Percentiles rank a stretch among this genome's conserved stretches.
Conservation (phyloP, 2,888 invertebrate genomes). For the Drosophila picticornis region DNA sequence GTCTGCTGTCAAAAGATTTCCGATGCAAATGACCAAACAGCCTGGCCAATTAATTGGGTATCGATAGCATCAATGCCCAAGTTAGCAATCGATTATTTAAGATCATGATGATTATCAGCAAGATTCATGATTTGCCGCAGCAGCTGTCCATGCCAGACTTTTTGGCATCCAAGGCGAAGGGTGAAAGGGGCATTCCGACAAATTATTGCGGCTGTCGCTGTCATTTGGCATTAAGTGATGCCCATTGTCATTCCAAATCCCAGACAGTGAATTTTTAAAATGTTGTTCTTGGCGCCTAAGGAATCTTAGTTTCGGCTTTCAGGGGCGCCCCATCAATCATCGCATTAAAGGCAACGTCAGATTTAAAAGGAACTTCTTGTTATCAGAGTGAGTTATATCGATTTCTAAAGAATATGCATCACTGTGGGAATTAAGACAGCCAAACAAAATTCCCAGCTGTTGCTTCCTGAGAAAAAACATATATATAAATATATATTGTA, state of each 20-base stretch:
- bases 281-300: slow-evolving; percentile 12
- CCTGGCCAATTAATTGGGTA: slow-evolving; percentile 38
- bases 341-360: slow-evolving; percentile 52
- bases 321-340: slow-evolving; percentile 79
- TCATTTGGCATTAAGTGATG: slow-evolving; percentile 51
- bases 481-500: slow-evolving; percentile 3
- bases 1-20: slow-evolving; percentile 40
- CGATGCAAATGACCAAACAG: slow-evolving; percentile 31
- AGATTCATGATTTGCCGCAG: slow-evolving; percentile 8
- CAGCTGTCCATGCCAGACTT: slow-evolving; percentile 35
- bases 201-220: slow-evolving; percentile 40
- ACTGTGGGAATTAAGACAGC: slow-evolving; percentile 54
- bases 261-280: slow-evolving; percentile 43
- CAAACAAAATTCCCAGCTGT: slow-evolving; percentile 47
- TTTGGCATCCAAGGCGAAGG: neutral
- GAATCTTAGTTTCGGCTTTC: slow-evolving; percentile 24
- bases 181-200: neutral
- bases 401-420: slow-evolving; percentile 41
- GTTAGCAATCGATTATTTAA: slow-evolving; percentile 16
- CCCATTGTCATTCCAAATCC: slow-evolving; percentile 26
- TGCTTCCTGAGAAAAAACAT: slow-evolving; percentile 52
- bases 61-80: slow-evolving; percentile 31
- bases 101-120: slow-evolving; percentile 30
- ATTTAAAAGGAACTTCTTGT: slow-evolving; percentile 32
- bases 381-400: slow-evolving; percentile 42